Percentiles rank a stretch among this genome's conserved stretches.
Conservation (phyloP, 2,113 vertebrate species). For the Tenrec ecaudatus region DNA sequence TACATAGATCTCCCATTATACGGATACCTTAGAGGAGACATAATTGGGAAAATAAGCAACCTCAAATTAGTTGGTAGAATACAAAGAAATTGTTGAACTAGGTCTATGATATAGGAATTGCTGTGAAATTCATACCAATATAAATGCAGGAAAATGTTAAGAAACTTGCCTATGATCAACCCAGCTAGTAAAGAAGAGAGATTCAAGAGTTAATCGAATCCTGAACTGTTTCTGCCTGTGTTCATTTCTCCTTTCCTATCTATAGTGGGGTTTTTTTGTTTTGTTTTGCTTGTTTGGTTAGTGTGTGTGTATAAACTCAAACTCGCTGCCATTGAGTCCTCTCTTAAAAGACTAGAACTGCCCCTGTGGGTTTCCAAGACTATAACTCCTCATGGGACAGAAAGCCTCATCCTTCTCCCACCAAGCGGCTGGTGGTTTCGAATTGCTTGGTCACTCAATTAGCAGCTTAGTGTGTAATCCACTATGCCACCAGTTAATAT, state of each 20-base stretch:
- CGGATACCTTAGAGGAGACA: not conserved
- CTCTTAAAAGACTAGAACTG: no score
- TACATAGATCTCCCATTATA: not conserved
- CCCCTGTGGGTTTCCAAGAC: no score
- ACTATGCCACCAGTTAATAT: no score
- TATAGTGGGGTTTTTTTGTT: no score
- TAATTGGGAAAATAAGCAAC: not conserved
- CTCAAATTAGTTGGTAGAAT: slow-evolving; percentile 39
- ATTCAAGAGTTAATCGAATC: not conserved
- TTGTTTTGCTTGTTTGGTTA: no score
- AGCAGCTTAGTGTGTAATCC: no score
- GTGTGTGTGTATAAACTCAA: not conserved
- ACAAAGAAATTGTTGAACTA: slow-evolving; percentile 51
- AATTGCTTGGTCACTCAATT: no score
- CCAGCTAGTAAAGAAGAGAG: not conserved
- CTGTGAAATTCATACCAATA: not conserved
- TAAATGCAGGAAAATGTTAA: not conserved
- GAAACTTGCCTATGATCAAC: not conserved
- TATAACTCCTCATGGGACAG: no score
- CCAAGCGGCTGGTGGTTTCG: no score
- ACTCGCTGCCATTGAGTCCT: no score
- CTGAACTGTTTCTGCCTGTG: not conserved
- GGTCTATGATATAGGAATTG: not conserved
- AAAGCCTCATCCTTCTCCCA: no score
- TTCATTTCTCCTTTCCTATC: not conserved